Percentiles rank a stretch among this genome's conserved stretches.
Conservation (phyloP, 2,797 vertebrate species). For the Okamejei kenojei region DNA sequence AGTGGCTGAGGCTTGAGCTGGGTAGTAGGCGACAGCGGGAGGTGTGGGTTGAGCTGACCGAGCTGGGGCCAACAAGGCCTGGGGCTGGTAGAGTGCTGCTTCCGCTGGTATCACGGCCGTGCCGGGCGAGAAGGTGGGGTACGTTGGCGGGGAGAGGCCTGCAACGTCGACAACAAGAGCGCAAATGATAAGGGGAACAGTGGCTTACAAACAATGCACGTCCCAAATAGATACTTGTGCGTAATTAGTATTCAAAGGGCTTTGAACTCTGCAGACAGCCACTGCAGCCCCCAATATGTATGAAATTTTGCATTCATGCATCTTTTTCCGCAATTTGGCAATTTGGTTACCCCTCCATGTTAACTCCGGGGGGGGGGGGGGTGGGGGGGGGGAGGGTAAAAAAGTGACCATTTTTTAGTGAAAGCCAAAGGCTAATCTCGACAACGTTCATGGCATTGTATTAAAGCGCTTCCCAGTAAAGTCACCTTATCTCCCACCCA, state of each 20-base stretch:
- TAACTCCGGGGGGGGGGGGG: too few species aligned
- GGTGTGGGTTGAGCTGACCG: constrained; percentile 69
- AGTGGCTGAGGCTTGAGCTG: constrained; percentile 67
- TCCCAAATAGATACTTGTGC: constrained; percentile 40
- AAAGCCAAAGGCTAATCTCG: neutral
- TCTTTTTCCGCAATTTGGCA: constrained; percentile 41
- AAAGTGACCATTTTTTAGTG: neutral
- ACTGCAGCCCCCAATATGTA: constrained; percentile 41
- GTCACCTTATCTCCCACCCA: constrained; percentile 35
- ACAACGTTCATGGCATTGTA: neutral
- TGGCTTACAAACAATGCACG: constrained; percentile 22
- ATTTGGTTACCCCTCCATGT: neutral
- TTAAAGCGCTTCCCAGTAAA: neutral
- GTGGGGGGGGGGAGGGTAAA: too few species aligned
- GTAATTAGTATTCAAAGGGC: constrained; percentile 44
- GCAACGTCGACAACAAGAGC: constrained; percentile 38
- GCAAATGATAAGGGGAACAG: constrained; percentile 27
- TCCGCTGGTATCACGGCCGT: constrained; percentile 77
- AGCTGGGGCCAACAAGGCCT: constrained; percentile 72
- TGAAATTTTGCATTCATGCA: constrained; percentile 43
- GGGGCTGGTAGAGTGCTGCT: constrained; percentile 80
- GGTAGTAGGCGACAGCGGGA: constrained; percentile 79
- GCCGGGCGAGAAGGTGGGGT: constrained; percentile 75
- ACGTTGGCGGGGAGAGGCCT: constrained; percentile 90
- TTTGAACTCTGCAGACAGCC: constrained; percentile 47